A percentile compares a stretch with the other conserved stretches of the same genome.
phyloP scores from a whole-genome alignment of 2,113 vertebrate genomes.

The Scopus umbretta region DNA sequence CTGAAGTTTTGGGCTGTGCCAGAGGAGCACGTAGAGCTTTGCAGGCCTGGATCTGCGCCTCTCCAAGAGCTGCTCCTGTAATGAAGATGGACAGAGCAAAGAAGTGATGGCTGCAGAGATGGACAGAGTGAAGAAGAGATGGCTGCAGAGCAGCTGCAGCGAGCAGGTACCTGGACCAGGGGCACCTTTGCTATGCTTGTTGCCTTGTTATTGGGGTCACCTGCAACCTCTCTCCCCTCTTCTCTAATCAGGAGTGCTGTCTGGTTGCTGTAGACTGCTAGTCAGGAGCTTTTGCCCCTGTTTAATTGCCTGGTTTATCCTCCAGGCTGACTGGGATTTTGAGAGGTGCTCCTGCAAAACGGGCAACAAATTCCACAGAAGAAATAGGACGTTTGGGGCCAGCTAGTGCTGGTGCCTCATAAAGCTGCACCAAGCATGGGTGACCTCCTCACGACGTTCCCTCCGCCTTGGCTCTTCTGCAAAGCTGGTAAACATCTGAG shows the following conservation, averaged over 20 bases:
- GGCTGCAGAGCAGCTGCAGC: not conserved
- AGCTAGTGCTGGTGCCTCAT: not conserved
- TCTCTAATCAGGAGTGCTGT: not conserved
- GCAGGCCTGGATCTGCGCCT: accelerated
- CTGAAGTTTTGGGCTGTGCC: not conserved
- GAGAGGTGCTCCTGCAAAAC: not conserved
- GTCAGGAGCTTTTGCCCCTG: not conserved
- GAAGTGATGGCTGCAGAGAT: not conserved
- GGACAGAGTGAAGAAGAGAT: not conserved
- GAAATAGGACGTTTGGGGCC: not conserved
- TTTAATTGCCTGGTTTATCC: not conserved
- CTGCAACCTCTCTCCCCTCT: not conserved
- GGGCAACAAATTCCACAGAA: not conserved
- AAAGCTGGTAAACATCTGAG: not conserved
- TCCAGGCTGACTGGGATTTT: not conserved
- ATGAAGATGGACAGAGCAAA: not conserved
- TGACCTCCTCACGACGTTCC: not conserved
- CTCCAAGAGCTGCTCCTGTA: not conserved
- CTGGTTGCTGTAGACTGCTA: not conserved
- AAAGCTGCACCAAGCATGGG: not conserved
- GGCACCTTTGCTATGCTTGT: not conserved
- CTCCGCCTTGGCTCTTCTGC: not conserved
- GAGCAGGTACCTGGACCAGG: not conserved
- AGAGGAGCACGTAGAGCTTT: accelerated
- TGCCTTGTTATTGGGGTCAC: not conserved